Percentiles rank a stretch among this genome's conserved stretches.
Conservation (phyloP, 2,113 vertebrate genomes). For the Hydropotes inermis region DNA sequence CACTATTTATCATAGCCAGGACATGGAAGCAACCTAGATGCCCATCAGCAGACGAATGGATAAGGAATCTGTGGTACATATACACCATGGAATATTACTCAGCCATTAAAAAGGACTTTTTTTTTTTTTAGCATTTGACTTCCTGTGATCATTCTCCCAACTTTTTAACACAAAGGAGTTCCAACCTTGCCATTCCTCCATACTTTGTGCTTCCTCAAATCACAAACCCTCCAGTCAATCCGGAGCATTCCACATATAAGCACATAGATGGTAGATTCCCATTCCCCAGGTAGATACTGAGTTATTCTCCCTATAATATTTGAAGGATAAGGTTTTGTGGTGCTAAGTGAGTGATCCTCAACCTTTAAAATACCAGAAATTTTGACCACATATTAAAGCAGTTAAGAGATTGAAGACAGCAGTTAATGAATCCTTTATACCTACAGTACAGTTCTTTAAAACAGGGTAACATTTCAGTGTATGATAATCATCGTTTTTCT, state of each 20-base stretch:
- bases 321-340: not conserved
- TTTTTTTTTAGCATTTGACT: not conserved
- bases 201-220: not conserved
- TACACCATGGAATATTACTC: no score
- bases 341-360: not conserved
- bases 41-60: no score
- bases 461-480: not conserved
- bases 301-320: not conserved
- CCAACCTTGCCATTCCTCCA: not conserved
- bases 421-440: not conserved
- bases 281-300: not conserved
- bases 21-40: no score
- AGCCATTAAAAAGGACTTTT: no score
- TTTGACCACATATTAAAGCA: not conserved
- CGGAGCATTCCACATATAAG: not conserved
- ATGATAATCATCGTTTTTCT: not conserved
- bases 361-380: not conserved
- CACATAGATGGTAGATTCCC: not conserved
- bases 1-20: no score
- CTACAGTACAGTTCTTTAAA: not conserved
- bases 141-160: not conserved
- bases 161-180: not conserved
- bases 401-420: not conserved
- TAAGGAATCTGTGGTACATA: no score
- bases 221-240: not conserved